A percentile compares a stretch with the other conserved stretches of the same genome.
phyloP scores from a whole-genome alignment of 2,113 vertebrate species.

The Chloroceryle aenea region DNA sequence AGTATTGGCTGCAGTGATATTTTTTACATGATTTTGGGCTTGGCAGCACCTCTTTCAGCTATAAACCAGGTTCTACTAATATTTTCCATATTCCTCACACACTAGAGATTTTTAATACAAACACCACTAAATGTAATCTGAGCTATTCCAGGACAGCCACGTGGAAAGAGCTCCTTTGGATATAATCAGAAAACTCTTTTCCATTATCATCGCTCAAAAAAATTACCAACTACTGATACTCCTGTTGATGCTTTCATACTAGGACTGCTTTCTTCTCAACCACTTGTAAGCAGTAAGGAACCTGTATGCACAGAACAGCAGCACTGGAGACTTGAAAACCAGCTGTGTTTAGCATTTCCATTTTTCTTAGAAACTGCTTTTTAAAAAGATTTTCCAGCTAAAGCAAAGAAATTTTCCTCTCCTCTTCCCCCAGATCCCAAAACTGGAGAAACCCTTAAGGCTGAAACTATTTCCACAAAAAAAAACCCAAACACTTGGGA shows the following conservation, averaged over 20 bases:
- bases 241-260: background rate
- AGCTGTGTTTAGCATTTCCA: background rate
- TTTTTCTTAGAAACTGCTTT: background rate
- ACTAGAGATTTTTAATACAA: background rate
- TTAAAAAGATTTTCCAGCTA: background rate
- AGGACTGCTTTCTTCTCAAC: background rate
- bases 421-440: background rate
- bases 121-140: background rate
- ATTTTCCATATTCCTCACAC: constrained; percentile 25
- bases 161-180: background rate
- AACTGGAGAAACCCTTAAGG: background rate
- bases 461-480: background rate
- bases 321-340: background rate
- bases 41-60: background rate
- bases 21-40: background rate
- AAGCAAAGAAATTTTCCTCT: background rate
- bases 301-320: background rate
- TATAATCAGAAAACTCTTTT: background rate
- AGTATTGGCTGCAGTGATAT: background rate
- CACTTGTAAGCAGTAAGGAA: background rate
- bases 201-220: background rate
- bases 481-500: background rate
- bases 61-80: background rate
- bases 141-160: background rate
- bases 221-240: background rate